Base-by-base conservation (phyloP, 1,140 invertebrate species). In the Atta cephalotes region DNA sequence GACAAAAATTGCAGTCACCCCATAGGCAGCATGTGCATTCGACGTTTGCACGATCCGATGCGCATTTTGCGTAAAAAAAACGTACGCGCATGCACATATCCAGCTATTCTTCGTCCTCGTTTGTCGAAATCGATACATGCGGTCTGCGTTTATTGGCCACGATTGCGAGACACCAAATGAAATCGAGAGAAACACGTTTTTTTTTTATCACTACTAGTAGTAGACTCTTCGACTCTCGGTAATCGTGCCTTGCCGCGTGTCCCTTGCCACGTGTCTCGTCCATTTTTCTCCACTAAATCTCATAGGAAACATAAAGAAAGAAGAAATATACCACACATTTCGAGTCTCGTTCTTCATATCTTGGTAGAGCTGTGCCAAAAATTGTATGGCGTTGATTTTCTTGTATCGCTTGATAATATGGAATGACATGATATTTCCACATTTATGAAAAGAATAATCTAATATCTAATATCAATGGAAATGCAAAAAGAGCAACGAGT, bases 41-140 rank as follows among this genome's bases (percentile, higher is more conserved):
- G 14, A 62, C 31, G 14, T 39, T 39, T 56, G 71, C 71, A 58
- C 53, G 71, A 74, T 12, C n/a, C 35, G 31, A 87, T 78, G 87
- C 82, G 87, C 72, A 56, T 77, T 86, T 66, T 53, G 45, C 51
- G 58, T 51, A 70, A 28, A 86, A 86, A 86, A 74, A 7, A 53
- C n/a, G 70, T 45, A 51, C 66, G 49, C 16, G 39, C 56, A 70
- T 1, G 18, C 45, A 56, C 31, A 18, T 45, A 39, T 14, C 35
- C 49, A 16, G n/a, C 78, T 82, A 84, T 87, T 90, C 85, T 90
- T 89, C 79, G n/a, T 79, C 60, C 85, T 79, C 78, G 88, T 90
- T 90, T 90, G 88, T 63, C 66, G 85, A 90, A 90, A 90, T 90
- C 89, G 85, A 90, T 90, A 90, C 78, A 56, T 78, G 74, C 14